phyloP scores from a whole-genome alignment of 2,888 invertebrate species.

The Tenthredo notha region DNA sequence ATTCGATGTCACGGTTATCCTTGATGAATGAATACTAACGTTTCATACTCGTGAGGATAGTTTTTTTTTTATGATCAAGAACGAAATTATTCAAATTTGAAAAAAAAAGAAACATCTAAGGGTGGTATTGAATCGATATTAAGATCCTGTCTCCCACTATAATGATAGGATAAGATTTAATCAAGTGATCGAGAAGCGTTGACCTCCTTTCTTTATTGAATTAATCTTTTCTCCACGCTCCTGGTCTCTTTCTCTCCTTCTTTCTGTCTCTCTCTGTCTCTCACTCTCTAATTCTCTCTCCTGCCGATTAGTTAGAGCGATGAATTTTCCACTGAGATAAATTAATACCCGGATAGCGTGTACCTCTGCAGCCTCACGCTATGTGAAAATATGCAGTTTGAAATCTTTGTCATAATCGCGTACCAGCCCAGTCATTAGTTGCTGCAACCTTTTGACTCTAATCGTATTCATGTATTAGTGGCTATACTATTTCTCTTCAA shows the following conservation, averaged over 20 bases:
- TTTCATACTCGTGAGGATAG: neutral
- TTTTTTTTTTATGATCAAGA: neutral
- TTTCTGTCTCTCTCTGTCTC: neutral
- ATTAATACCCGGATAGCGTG: conserved; percentile 48
- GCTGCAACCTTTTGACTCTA: conserved; percentile 33
- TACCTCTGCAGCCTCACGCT: conserved; percentile 26
- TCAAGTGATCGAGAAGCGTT: conserved; percentile 31
- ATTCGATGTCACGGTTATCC: conserved; percentile 26
- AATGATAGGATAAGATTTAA: conserved; percentile 17
- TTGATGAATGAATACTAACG: neutral
- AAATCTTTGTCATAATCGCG: conserved; percentile 46
- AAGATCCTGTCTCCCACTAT: neutral
- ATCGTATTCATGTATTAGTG: neutral
- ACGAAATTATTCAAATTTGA: neutral
- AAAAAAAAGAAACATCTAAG: neutral
- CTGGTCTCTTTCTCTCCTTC: neutral
- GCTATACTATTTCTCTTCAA: neutral
- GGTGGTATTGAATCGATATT: neutral
- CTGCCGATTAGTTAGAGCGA: conserved; percentile 20
- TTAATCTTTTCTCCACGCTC: conserved; percentile 25
- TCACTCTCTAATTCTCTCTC: neutral
- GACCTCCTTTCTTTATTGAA: conserved; percentile 41
- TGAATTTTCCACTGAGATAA: conserved; percentile 24
- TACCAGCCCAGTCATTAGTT: conserved; percentile 38
- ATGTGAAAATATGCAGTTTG: conserved; percentile 39